phyloP scores from a whole-genome alignment of 2,888 invertebrate species.

The Scaptomyza polygonia region DNA sequence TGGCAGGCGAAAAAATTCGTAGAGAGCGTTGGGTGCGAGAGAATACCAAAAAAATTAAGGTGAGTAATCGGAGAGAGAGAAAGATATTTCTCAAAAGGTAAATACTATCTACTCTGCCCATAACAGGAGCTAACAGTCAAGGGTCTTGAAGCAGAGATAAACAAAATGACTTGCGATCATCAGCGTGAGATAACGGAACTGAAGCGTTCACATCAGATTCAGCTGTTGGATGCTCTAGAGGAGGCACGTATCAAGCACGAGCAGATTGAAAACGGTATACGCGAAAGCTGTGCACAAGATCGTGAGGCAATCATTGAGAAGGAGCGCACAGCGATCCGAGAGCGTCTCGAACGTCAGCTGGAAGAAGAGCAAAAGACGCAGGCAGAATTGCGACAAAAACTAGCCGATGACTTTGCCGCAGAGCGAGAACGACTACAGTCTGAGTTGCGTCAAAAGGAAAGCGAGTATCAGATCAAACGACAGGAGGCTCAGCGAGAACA shows the following conservation, averaged over 20 bases:
- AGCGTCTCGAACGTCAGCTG: conserved; percentile 86
- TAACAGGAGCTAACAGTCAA: conserved; percentile 92
- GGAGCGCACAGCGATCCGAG: conserved; percentile 87
- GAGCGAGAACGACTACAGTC: conserved; percentile 84
- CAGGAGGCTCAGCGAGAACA: conserved; percentile 84
- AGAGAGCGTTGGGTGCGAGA: conserved; percentile 92
- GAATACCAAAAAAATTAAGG: conserved; percentile 94
- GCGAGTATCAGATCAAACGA: conserved; percentile 82
- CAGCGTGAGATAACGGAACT: conserved; percentile 87
- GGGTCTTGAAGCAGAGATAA: conserved; percentile 93
- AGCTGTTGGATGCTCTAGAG: conserved; percentile 89
- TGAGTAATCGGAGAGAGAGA: conserved; percentile 70
- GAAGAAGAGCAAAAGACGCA: conserved; percentile 86
- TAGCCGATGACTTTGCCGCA: conserved; percentile 85
- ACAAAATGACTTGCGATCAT: conserved; percentile 90
- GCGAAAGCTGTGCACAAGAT: conserved; percentile 87
- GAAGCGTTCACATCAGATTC: conserved; percentile 86
- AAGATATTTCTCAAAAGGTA: neutral
- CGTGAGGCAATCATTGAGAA: conserved; percentile 87
- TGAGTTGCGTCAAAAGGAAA: conserved; percentile 85
- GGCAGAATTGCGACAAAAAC: conserved; percentile 85
- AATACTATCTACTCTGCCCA: neutral
- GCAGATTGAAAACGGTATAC: conserved; percentile 86
- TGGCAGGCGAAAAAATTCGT: conserved; percentile 90
- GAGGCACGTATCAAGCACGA: conserved; percentile 88